Evolutionary conservation across 2,797 vertebrate species (phyloP).

Genomic region (Gallinago stenura): DNA sequence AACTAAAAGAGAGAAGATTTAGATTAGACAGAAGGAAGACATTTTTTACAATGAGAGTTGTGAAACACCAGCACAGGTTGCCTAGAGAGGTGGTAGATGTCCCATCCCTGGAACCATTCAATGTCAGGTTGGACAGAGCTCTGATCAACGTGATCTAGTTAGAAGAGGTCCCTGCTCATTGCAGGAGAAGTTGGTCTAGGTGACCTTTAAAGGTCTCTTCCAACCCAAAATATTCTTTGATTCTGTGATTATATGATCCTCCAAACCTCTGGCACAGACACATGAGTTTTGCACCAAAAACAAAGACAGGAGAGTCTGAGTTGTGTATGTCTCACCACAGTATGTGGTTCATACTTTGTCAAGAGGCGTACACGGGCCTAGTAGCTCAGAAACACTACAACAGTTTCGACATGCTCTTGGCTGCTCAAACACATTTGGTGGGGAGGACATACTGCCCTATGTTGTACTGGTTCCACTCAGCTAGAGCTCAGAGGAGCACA

Average conservation of each 20-base stretch:
- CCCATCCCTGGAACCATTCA: background rate
- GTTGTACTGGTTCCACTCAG: background rate
- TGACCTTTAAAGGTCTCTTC: background rate
- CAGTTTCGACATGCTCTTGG: background rate
- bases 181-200: background rate
- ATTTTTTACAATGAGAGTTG: background rate
- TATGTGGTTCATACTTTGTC: background rate
- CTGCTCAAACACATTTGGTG: background rate
- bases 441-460: background rate
- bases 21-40: background rate
- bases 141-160: background rate
- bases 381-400: background rate
- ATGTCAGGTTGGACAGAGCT: background rate
- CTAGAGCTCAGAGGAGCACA: background rate
- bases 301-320: background rate
- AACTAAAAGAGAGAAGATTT: background rate
- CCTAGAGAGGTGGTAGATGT: background rate
- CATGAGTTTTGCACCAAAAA: background rate
- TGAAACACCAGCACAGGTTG: background rate
- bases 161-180: background rate
- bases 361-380: background rate
- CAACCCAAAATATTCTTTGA: background rate
- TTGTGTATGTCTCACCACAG: rapidly evolving
- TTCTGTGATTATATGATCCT: background rate
- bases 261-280: background rate